Conservation (phyloP, 2,113 vertebrate species). For the Rallus limicola region DNA sequence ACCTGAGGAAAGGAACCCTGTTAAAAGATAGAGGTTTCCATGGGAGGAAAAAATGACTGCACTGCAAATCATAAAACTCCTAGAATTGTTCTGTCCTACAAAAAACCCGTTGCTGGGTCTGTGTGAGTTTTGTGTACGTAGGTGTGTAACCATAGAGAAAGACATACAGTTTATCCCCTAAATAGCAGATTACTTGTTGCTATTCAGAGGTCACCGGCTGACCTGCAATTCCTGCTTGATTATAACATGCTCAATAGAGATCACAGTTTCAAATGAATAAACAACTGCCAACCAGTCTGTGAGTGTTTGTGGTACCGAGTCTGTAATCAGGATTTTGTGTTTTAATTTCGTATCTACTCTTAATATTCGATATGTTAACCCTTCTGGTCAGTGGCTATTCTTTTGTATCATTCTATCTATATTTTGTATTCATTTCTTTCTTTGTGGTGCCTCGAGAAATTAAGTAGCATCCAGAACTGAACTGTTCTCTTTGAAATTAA, state of each 20-base stretch:
- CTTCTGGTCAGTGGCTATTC: background rate
- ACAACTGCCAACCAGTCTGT: background rate
- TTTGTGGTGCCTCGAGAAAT: background rate
- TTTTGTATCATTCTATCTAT: background rate
- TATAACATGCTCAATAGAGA: background rate
- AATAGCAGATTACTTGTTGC: background rate
- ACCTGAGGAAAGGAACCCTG: background rate
- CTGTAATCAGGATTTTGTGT: background rate
- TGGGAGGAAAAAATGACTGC: background rate
- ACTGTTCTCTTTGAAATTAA: conserved; percentile 17
- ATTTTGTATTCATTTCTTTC: background rate
- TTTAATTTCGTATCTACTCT: background rate
- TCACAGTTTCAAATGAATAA: background rate
- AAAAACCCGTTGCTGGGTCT: background rate
- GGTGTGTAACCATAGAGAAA: background rate
- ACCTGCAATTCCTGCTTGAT: conserved; percentile 4
- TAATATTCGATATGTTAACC: background rate
- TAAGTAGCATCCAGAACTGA: background rate
- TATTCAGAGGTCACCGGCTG: background rate
- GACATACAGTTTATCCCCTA: background rate
- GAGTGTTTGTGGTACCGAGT: background rate
- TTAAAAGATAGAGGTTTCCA: background rate
- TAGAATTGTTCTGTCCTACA: background rate
- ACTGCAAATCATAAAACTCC: background rate
- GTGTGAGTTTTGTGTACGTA: background rate